Evolutionary conservation across 2,888 invertebrate genomes (phyloP).

Genomic region (Scelioninae gen. 1): DNA sequence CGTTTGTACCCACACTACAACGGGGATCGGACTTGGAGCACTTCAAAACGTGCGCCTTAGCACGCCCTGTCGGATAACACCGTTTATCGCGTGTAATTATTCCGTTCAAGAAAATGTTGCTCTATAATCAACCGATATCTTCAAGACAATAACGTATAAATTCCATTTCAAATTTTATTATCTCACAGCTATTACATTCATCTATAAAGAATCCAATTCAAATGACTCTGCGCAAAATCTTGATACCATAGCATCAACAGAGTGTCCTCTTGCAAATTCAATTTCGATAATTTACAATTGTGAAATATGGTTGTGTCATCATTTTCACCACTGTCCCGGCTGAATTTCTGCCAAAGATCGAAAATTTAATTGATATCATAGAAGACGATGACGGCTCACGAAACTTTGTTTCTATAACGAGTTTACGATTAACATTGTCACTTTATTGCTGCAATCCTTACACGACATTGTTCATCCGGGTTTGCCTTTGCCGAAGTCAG

Average conservation of each 20-base stretch:
- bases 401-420: constrained; percentile 72
- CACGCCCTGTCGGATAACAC: constrained; percentile 70
- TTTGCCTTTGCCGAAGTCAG: constrained; percentile 52
- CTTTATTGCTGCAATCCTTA: constrained; percentile 70
- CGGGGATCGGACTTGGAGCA: constrained; percentile 26
- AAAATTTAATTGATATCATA: constrained; percentile 61
- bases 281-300: no score
- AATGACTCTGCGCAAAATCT: no score
- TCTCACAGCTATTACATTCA: no score
- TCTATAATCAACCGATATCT: constrained; percentile 70
- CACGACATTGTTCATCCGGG: constrained; percentile 10
- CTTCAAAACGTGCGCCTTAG: constrained; percentile 19
- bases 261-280: no score
- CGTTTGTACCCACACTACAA: constrained; percentile 31
- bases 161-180: no score
- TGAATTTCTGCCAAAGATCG: constrained; percentile 60
- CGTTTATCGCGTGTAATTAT: constrained; percentile 75
- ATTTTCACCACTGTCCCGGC: no score
- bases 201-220: no score
- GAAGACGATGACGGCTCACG: constrained; percentile 69
- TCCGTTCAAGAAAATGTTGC: constrained; percentile 73
- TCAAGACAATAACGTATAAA: constrained; percentile 72
- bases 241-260: no score
- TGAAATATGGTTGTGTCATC: no score
- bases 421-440: constrained; percentile 74